These are phyloP conservation scores for Nasonia vitripennis DNA, from an alignment of 1,140 invertebrate genomes.

Conservation along the genomic window DNA sequence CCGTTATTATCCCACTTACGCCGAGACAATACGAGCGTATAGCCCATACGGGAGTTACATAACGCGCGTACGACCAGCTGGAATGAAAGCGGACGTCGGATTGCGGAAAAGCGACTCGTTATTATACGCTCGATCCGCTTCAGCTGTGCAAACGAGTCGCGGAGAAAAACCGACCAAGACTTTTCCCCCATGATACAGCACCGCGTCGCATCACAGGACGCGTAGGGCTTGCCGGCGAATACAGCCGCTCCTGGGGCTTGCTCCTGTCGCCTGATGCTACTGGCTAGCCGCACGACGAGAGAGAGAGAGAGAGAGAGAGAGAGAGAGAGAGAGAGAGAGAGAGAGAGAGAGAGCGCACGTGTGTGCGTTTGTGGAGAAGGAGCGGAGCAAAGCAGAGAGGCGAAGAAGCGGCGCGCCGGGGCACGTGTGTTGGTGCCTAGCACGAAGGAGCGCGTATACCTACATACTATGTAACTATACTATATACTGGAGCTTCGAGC, in stretches of 20 bases:
- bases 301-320: no score
- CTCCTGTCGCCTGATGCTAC: constrained; percentile 25
- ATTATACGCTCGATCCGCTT: neutral
- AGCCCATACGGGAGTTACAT: neutral
- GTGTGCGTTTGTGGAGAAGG: constrained; percentile 24
- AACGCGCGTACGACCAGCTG: neutral
- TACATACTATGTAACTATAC: neutral
- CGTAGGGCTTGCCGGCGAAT: neutral
- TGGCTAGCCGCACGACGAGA: neutral
- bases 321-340: no score
- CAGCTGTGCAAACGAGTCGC: neutral
- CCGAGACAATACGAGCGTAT: neutral
- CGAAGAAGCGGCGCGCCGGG: constrained; percentile 8
- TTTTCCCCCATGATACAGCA: neutral
- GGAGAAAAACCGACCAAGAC: neutral
- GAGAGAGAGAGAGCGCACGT: neutral
- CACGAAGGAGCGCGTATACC: neutral
- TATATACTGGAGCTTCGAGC: neutral
- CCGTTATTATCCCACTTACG: neutral
- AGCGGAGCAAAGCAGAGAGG: constrained; percentile 41
- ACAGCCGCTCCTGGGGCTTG: constrained; percentile 43
- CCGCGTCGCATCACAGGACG: neutral
- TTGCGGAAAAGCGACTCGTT: neutral
- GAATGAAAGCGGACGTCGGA: neutral
- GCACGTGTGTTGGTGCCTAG: constrained; percentile 2